Evolutionary conservation across 2,797 vertebrate genomes (phyloP), one percentile per base, ranked within the genome.

Genomic region (Sebastes miniatus): DNA sequence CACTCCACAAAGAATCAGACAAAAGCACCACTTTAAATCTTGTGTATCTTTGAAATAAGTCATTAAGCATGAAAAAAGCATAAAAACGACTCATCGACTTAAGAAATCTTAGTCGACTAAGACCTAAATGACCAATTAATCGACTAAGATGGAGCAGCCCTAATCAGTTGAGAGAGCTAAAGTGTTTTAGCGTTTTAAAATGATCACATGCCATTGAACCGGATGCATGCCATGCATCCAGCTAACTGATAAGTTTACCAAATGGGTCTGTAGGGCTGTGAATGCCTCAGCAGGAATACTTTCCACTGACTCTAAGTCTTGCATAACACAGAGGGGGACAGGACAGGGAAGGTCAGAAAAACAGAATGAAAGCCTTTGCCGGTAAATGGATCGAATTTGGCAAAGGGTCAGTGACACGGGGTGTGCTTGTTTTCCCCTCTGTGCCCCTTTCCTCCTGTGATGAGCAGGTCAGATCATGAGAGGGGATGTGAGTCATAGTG

Each of bases 321-420:
- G 88, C 86, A 87, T 88, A 94, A 94, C 86, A 47, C 66, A 67
- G 78, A 85, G 83, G 84, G 77, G 81, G 82, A 83, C 79, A 84
- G 78, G 87, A 89, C 84, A 69, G 84, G 77, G 62, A 86, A 85
- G 92, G 90, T 94, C 89, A 92, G 81, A 85, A 85, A 91, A 93
- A 91, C 85, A 92, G 83, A 89, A 88, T 82, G 50, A 87, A 89
- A 84, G 81, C 58, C 39, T 78, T 87, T 92, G 88, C 87, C 73
- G 75, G 88, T 91, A 93, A 93, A 92, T 69, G 83, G 89, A 83
- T 90, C 29, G 32, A 87, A 76, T 92, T 83, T 91, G 88, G 85
- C 69, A 34, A 90, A 64, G 81, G 88, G 91, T 91, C 85, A 87
- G 50, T 79, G 81, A 83, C 64, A 75, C 6, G 59, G 80, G 85